Percentiles rank a stretch among this genome's conserved stretches.
Conservation (phyloP, 35 echinoderm and acorn worm genomes). For the Stichopus chloronotus region DNA sequence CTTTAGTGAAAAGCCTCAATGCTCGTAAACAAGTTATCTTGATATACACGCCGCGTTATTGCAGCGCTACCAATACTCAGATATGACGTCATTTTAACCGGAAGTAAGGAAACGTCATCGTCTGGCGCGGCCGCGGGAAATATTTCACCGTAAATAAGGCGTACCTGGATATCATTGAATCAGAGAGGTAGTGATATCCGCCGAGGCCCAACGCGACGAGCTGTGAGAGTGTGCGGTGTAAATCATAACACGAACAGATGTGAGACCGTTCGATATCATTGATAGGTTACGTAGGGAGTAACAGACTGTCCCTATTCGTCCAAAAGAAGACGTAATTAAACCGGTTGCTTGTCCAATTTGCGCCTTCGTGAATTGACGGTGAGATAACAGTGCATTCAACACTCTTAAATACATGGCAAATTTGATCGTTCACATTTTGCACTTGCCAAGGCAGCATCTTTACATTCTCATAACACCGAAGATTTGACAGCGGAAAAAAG, state of each 20-base stretch:
- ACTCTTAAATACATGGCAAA: neutral
- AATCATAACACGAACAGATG: neutral
- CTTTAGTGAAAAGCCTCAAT: neutral
- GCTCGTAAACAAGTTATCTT: neutral
- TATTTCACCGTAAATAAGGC: conserved; percentile 16
- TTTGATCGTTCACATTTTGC: neutral
- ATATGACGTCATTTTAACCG: neutral
- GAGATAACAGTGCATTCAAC: neutral
- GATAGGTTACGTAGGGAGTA: neutral
- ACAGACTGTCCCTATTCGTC: neutral
- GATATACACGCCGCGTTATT: neutral
- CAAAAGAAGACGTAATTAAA: neutral
- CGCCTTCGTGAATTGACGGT: neutral
- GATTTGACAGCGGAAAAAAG: no score
- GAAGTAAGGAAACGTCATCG: conserved; percentile 3
- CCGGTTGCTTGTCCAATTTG: neutral
- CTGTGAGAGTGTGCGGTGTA: neutral
- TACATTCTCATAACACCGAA: no score
- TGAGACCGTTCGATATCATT: neutral
- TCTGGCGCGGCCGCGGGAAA: neutral
- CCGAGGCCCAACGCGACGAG: neutral
- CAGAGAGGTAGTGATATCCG: neutral
- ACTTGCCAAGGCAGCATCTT: no score
- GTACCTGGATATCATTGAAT: conserved; percentile 10
- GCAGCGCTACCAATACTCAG: neutral